Base-by-base conservation (phyloP, 1,140 invertebrate genomes). In the Leptinotarsa defecta region DNA sequence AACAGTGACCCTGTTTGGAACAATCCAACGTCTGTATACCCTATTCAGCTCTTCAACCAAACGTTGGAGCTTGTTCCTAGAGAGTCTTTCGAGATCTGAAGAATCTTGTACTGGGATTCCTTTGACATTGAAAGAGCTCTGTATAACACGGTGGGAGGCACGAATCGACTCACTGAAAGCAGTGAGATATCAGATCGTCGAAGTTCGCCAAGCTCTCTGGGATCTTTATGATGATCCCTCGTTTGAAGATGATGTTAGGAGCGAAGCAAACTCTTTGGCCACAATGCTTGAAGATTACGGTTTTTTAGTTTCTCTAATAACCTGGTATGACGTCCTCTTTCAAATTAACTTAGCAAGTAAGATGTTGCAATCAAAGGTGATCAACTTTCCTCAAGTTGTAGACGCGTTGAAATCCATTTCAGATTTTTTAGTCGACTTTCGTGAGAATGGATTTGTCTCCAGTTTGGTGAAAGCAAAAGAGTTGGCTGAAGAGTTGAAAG, bases 31-130 rank as follows among this genome's bases (percentile, higher is more conserved):
- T 76, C 70, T 84, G 61, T 85, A 81, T 77, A 27, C 77, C 63
- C 80, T 82, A 74, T 82, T 83, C 81, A 79, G 80, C 34, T 71
- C 74, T 71, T 84, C 80, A 62, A 79, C 78, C 11, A 76, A 81
- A 52, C 71, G 79, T 22, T 85, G 85, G 80, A 24, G 62, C 65
- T 74, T 84, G 48, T 74, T 85, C 27, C 71, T 69, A 62, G 76
- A 81, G 64, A 69, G 81, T 75, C 71, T 83, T 48, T 17, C 64
- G 73, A 62, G 71, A 57, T 57, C 49, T 57, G 49, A 57, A n/a
- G 49, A 13, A 57, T 57, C 49, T 15, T 57, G 49, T 57, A 57
- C n/a, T 57, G 49, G 49, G 49, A 13, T n/a, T 57, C n/a, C 49
- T 61, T 75, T 84, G 5, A 83, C 80, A 49, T 63, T 83, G 67